Conservation (phyloP, 2,888 invertebrate species). For the Phania funesta region DNA sequence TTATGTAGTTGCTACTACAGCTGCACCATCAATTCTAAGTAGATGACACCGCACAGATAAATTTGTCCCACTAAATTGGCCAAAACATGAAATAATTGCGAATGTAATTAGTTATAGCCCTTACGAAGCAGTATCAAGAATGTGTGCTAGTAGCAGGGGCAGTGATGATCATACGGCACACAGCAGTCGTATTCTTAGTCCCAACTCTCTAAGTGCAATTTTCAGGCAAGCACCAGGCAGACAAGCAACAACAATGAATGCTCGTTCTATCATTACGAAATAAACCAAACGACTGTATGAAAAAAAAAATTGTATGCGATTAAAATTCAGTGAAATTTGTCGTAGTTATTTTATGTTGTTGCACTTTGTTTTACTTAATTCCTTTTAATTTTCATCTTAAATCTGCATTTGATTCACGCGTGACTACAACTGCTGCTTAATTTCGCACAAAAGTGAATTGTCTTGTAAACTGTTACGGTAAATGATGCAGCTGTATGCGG, state of each 20-base stretch:
- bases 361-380: conserved; percentile 26
- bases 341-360: conserved; percentile 64
- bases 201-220: conserved; percentile 7
- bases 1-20: conserved; percentile 64
- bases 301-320: conserved; percentile 16
- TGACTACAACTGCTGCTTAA: conserved; percentile 74
- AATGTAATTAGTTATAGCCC: conserved; percentile 81
- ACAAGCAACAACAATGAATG: conserved; percentile 14
- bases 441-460: conserved; percentile 79
- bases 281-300: conserved; percentile 7
- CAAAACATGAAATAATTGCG: conserved; percentile 81
- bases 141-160: conserved; percentile 65
- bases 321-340: conserved; percentile 73
- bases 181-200: neutral
- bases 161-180: conserved; percentile 9
- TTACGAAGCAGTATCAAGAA: conserved; percentile 66
- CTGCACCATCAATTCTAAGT: conserved; percentile 79
- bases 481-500: conserved; percentile 22
- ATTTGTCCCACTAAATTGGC: conserved; percentile 81
- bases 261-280: conserved; percentile 46
- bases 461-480: conserved; percentile 73
- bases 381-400: conserved; percentile 55
- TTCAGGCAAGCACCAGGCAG: neutral
- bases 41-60: conserved; percentile 81
- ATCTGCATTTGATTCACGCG: conserved; percentile 68